These are phyloP conservation scores for Spizaetus ornatus DNA, from an alignment of 2,113 vertebrate genomes.

Conservation along the genomic window DNA sequence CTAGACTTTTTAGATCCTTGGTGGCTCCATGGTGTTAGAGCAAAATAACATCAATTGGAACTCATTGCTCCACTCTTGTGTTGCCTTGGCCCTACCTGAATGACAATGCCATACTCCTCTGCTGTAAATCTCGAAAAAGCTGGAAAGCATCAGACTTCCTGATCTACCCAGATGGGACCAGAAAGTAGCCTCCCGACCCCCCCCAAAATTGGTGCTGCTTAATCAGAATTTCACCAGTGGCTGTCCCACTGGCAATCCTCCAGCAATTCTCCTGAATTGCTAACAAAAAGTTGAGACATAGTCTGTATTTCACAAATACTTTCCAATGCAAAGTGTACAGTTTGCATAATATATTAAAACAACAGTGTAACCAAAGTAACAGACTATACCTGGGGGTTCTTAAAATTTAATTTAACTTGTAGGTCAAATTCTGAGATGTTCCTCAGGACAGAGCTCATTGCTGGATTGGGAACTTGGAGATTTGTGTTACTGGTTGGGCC, in stretches of 20 bases:
- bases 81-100: neutral
- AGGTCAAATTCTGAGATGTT: neutral
- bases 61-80: neutral
- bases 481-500: neutral
- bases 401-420: neutral
- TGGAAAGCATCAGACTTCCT: neutral
- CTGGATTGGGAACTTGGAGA: neutral
- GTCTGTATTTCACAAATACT: neutral
- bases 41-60: neutral
- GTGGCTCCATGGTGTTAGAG: neutral
- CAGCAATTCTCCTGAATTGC: neutral
- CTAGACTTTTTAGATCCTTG: neutral
- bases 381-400: neutral
- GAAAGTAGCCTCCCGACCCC: neutral
- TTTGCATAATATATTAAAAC: conserved; percentile 10
- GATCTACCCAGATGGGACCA: neutral
- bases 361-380: neutral
- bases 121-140: neutral
- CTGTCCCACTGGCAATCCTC: neutral
- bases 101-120: neutral
- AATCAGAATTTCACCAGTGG: neutral
- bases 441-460: neutral
- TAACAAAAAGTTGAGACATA: neutral
- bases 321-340: neutral
- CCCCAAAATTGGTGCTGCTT: neutral